Conservation (phyloP, 2,113 vertebrate genomes). For the Pterophyllum scalare region DNA sequence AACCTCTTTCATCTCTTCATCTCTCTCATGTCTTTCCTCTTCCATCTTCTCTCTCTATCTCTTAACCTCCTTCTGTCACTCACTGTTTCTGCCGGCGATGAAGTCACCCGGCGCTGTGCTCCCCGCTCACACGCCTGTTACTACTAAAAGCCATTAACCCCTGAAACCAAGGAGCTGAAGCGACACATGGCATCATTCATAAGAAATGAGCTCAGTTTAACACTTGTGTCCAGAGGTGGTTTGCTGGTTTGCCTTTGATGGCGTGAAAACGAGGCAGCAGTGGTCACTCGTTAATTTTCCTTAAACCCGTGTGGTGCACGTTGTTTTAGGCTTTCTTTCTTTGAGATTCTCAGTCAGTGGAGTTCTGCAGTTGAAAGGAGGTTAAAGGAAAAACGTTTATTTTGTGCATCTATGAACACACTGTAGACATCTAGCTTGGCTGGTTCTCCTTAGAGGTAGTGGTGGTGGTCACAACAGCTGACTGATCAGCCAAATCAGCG, state of each 20-base stretch:
- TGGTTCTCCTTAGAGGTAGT: background rate
- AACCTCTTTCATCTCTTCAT: conserved; percentile 7
- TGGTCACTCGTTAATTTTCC: background rate
- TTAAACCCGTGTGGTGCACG: background rate
- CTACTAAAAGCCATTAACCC: conserved; percentile 49
- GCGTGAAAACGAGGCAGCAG: background rate
- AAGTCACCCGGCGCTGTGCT: conserved; percentile 42
- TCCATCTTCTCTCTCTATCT: conserved; percentile 16
- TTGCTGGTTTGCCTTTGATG: background rate
- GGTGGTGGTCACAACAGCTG: background rate
- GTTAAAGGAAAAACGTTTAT: background rate
- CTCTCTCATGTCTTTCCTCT: background rate
- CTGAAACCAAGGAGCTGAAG: conserved; percentile 1
- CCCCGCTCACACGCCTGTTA: conserved; percentile 1
- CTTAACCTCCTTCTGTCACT: conserved; percentile 55
- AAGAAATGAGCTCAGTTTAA: conserved; percentile 44
- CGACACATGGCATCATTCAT: conserved; percentile 19
- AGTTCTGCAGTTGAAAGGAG: background rate
- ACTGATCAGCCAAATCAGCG: background rate
- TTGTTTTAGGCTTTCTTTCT: background rate
- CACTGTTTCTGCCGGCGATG: conserved; percentile 34
- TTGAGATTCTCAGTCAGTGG: background rate
- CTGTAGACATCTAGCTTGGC: background rate
- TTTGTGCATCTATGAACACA: background rate
- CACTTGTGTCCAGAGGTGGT: conserved; percentile 8